Evolutionary conservation across 2,888 invertebrate genomes (phyloP).

Genomic region (Cheilosia vulpina): DNA sequence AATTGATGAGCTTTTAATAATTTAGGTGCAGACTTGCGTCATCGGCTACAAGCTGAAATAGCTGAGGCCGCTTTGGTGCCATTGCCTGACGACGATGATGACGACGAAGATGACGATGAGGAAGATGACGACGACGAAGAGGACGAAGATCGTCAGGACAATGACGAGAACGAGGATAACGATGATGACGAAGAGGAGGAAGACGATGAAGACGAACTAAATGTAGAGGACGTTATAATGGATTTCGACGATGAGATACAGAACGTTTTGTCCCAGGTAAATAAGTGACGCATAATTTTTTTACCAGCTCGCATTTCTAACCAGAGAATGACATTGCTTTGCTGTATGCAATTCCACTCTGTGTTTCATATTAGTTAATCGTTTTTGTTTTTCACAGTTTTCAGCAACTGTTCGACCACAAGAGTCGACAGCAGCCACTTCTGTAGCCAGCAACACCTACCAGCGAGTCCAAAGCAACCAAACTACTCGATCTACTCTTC

Average conservation of each 20-base stretch:
- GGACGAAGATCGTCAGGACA: conserved; percentile 68
- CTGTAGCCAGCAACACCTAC: neutral
- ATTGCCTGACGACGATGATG: conserved; percentile 64
- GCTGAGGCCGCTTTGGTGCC: conserved; percentile 51
- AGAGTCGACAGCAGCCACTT: neutral
- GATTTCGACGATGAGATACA: conserved; percentile 72
- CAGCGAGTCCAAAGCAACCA: conserved; percentile 15
- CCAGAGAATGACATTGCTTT: too few species aligned
- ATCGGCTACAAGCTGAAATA: conserved; percentile 33
- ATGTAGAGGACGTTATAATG: conserved; percentile 65
- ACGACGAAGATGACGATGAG: conserved; percentile 71
- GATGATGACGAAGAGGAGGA: conserved; percentile 72
- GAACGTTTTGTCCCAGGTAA: conserved; percentile 67
- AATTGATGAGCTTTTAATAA: neutral
- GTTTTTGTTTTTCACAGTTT: conserved; percentile 6
- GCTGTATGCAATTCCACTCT: too few species aligned
- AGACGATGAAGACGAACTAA: conserved; percentile 69
- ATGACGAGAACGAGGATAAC: conserved; percentile 62
- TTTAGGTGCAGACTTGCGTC: conserved; percentile 24
- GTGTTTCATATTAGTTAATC: too few species aligned
- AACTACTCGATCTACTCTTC: conserved; percentile 9
- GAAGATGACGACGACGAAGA: conserved; percentile 68
- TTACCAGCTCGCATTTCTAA: neutral
- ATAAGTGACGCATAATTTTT: neutral
- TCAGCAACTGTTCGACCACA: conserved; percentile 45